A percentile compares a stretch with the other conserved stretches of the same genome.
phyloP scores from a whole-genome alignment of 2,113 vertebrate species.

The Narcine bancroftii region DNA sequence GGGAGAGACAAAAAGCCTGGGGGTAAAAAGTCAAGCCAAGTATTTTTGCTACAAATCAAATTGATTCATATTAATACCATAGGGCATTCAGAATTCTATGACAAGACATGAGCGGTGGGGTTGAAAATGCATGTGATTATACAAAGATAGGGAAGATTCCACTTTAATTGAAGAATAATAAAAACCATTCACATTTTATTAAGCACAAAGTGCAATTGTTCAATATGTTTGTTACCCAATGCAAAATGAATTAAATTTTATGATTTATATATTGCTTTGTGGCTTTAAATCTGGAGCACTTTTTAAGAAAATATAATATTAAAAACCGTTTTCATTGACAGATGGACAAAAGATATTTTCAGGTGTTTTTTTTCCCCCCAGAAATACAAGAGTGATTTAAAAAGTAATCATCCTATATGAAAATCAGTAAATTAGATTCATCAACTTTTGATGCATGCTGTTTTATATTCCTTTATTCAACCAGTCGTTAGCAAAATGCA shows the following conservation, averaged over 20 bases:
- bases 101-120: background rate
- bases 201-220: constrained; percentile 25
- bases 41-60: background rate
- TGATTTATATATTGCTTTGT: constrained; percentile 17
- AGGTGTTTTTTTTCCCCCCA: background rate
- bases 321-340: background rate
- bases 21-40: background rate
- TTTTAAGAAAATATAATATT: background rate
- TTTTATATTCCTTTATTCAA: constrained; percentile 26
- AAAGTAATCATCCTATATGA: background rate
- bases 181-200: constrained; percentile 9
- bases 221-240: constrained; percentile 3
- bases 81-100: background rate
- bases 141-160: background rate
- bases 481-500: constrained; percentile 26
- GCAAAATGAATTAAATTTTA: constrained; percentile 8
- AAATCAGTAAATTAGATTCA: constrained; percentile 27
- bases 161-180: constrained; percentile 25
- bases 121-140: background rate
- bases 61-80: background rate
- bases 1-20: constrained; percentile 8
- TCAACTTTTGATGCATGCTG: constrained; percentile 32
- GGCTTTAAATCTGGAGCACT: constrained; percentile 18
- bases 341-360: background rate
- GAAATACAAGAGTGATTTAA: background rate